phyloP scores from a whole-genome alignment of 92 coral and sea anemone species.

The Palythoa caribaeorum region DNA sequence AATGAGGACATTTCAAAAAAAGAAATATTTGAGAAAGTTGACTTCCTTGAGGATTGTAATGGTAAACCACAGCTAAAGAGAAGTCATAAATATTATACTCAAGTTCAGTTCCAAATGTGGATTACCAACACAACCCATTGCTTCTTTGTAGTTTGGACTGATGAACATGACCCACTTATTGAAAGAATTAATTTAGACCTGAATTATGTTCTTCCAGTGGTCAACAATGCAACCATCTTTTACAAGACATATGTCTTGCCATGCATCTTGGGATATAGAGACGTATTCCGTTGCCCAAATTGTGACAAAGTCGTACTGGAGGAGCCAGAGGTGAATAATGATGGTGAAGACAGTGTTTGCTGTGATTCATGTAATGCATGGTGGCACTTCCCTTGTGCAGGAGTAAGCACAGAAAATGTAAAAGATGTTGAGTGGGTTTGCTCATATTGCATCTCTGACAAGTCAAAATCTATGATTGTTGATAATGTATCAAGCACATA shows the following conservation, averaged over 20 bases:
- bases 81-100: neutral
- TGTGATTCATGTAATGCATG: constrained; percentile 21
- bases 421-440: constrained; percentile 16
- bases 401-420: constrained; percentile 14
- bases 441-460: constrained; percentile 7
- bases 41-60: neutral
- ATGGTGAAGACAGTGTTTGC: constrained; percentile 15
- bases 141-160: neutral
- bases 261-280: constrained; percentile 9
- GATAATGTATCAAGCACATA: neutral
- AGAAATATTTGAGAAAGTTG: neutral
- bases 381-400: constrained; percentile 30
- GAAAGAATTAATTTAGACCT: constrained; percentile 11
- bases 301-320: neutral
- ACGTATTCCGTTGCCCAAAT: neutral
- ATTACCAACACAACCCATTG: too few species aligned
- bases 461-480: constrained; percentile 11
- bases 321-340: neutral
- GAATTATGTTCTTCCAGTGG: neutral
- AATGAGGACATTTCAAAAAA: neutral
- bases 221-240: constrained; percentile 1
- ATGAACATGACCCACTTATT: neutral
- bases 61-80: constrained; percentile 3
- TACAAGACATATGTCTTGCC: constrained; percentile 2
- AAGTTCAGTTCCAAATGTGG: neutral